Percentiles rank a stretch among this genome's conserved stretches.
Evolutionary conservation across 2,113 vertebrate species (phyloP).

Genomic region (Etheostoma spectabile): DNA sequence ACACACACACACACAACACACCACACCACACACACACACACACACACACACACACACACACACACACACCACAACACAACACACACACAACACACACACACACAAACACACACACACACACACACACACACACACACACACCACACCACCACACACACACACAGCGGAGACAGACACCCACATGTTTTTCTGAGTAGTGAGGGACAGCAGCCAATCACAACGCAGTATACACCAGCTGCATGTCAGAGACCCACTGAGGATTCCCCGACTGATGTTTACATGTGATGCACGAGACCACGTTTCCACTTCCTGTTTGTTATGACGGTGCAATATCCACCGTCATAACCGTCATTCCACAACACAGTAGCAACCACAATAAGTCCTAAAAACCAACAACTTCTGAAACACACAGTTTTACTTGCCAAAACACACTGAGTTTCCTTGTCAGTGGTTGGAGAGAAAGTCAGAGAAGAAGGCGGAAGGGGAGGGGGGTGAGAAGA

Average conservation of each 20-base stretch:
- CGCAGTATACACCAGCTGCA: neutral
- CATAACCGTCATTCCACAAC: neutral
- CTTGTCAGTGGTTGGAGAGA: conserved; percentile 28
- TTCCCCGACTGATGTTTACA: conserved; percentile 31
- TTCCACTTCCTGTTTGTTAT: conserved; percentile 66
- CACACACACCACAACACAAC: conserved; percentile 41
- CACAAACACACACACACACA: no score
- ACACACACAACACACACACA: no score
- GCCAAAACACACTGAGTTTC: conserved; percentile 26
- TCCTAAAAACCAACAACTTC: neutral
- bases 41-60: conserved; percentile 1
- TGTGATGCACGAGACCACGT: conserved; percentile 13
- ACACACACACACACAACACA: no score
- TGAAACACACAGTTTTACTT: conserved; percentile 2
- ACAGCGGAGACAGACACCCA: conserved; percentile 15
- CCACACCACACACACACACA: conserved; percentile 29
- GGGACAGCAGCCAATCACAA: neutral
- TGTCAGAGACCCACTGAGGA: conserved; percentile 36
- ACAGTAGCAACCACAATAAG: neutral
- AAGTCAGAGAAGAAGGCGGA: neutral
- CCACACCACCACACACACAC: conserved; percentile 32
- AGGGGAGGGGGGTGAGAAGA: neutral
- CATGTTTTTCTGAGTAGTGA: conserved; percentile 5
- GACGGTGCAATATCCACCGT: conserved; percentile 10
- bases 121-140: no score